Percentiles rank a stretch among this genome's conserved stretches.
phyloP scores from a whole-genome alignment of 30 jellyfish, hydroid and myxozoan species.

The Aurelia aurita region DNA sequence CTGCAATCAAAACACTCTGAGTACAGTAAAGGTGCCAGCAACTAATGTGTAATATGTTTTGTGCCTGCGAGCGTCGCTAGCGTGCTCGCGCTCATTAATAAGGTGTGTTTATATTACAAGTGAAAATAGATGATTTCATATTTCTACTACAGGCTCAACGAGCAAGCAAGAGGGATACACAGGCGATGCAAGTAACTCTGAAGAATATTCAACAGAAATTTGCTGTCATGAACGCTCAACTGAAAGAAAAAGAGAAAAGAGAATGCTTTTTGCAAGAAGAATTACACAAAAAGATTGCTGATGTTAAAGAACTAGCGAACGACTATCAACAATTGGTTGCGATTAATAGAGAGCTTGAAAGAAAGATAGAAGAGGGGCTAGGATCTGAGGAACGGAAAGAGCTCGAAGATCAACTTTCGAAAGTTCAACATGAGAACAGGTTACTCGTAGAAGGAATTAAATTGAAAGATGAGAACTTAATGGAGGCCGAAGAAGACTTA shows the following conservation, averaged over 20 bases:
- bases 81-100: no score
- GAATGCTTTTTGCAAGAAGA: slow-evolving; percentile 39
- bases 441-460: slow-evolving; percentile 4
- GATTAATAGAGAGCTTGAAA: slow-evolving; percentile 47
- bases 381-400: slow-evolving; percentile 54
- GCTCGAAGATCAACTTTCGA: slow-evolving; percentile 35
- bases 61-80: no score
- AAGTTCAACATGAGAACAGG: slow-evolving; percentile 33
- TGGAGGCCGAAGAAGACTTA: slow-evolving; percentile 5
- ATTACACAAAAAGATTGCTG: slow-evolving; percentile 51
- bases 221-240: slow-evolving; percentile 13
- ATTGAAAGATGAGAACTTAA: slow-evolving; percentile 9
- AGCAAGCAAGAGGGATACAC: slow-evolving; percentile 1
- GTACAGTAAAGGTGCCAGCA: no score
- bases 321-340: slow-evolving; percentile 45
- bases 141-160: slow-evolving; percentile 24
- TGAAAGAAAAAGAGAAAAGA: slow-evolving; percentile 17
- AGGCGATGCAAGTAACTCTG: neutral
- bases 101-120: no score
- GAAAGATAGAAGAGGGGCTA: slow-evolving; percentile 39
- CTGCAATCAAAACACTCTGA: no score
- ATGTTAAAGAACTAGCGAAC: slow-evolving; percentile 46
- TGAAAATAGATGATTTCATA: no score
- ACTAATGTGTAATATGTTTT: no score
- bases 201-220: slow-evolving; percentile 20